These are phyloP conservation scores for Thunnus maccoyii DNA, from an alignment of 2,113 vertebrate species.

Conservation along the genomic window DNA sequence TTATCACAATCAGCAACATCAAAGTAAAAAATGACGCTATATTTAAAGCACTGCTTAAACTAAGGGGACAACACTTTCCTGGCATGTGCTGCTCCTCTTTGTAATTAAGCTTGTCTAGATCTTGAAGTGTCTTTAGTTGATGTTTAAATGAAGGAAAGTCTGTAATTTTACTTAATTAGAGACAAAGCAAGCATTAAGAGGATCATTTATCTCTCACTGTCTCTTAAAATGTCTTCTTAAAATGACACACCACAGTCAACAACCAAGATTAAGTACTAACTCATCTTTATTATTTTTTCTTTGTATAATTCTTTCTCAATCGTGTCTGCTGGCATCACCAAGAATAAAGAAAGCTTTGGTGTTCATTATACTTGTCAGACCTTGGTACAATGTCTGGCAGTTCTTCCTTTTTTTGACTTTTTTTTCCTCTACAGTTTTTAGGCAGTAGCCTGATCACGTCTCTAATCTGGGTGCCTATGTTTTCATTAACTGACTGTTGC, in stretches of 20 bases:
- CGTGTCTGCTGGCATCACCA: conserved; percentile 32
- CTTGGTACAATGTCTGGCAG: neutral
- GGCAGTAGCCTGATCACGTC: conserved; percentile 8
- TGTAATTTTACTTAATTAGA: conserved; percentile 68
- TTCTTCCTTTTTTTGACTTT: conserved; percentile 10
- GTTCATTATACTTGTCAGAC: conserved; percentile 34
- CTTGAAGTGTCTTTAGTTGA: conserved; percentile 55
- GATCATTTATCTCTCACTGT: conserved; percentile 48
- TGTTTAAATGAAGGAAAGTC: conserved; percentile 59
- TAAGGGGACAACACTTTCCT: conserved; percentile 35
- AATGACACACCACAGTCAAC: conserved; percentile 46
- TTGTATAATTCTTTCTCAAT: conserved; percentile 35
- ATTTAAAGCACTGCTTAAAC: conserved; percentile 26
- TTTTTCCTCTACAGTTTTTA: neutral
- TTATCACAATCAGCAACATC: conserved; percentile 20
- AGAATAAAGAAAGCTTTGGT: conserved; percentile 13
- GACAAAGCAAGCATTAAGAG: conserved; percentile 59
- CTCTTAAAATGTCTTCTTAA: conserved; percentile 48
- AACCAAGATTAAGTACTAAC: conserved; percentile 40
- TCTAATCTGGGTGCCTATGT: conserved; percentile 37
- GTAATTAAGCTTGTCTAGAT: conserved; percentile 59
- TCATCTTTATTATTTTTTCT: conserved; percentile 33
- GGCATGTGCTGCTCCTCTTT: conserved; percentile 32
- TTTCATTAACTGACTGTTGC: conserved; percentile 64
- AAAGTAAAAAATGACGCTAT: conserved; percentile 16